Evolutionary conservation across 2,888 invertebrate genomes (phyloP), one percentile per base, ranked within the genome.

Genomic region (Synanthedon myopaeformis): DNA sequence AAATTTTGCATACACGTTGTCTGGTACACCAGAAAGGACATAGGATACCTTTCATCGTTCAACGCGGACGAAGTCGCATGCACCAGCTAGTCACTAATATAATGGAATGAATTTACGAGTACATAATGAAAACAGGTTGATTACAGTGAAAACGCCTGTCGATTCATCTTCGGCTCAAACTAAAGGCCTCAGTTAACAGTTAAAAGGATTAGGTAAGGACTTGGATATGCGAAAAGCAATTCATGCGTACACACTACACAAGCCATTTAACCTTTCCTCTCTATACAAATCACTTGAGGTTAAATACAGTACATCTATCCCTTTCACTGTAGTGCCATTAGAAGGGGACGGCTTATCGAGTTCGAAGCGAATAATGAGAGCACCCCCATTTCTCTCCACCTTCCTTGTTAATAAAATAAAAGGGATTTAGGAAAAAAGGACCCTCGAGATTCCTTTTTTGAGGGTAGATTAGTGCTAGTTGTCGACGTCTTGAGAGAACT

Each of bases 371-470:
- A 67, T 70, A 69, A 68, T 62, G 65, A 61, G 62, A 61, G 57
- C 60, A 57, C 61, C 61, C 59, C 56, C 45, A 51, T 51, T 54
- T 42, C 48, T 60, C 59, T 55, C 58, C 59, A 57, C 58, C 58
- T 57, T 51, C 55, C 65, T 65, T 66, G 69, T 73, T 77, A 76
- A 74, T 78, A 75, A 75, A 75, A 75, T 74, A 74, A 72, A 70
- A 69, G 65, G 64, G 67, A 71, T 70, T 75, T 69, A 60, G 62
- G 70, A 67, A 66, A 65, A n/a, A 69, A 62, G 62, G 65, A 58
- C 12, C 68, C 69, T 69, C 61, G 59, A 57, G 64, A 60, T 65
- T 65, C 64, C 64, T 63, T 66, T 66, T 64, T 56, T 67, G 63
- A 63, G 66, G 63, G 62, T 62, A 65, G 67, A 70, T 72, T 71